phyloP scores from a whole-genome alignment of 2,113 vertebrate species.

The Brienomyrus longianalis region DNA sequence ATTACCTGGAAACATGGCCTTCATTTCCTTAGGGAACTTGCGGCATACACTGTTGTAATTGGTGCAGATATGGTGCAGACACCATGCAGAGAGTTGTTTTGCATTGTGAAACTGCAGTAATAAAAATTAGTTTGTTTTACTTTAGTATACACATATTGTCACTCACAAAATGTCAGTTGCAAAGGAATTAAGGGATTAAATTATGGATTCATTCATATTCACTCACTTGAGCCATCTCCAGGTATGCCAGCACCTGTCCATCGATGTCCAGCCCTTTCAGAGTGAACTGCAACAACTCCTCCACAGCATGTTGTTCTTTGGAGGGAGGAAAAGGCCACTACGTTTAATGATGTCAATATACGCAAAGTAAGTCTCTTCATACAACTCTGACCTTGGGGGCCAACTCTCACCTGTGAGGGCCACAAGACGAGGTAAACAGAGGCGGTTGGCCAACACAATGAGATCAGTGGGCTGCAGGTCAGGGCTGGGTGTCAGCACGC shows the following conservation, averaged over 20 bases:
- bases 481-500: slow-evolving; percentile 62
- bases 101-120: slow-evolving; percentile 73
- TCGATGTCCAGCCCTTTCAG: slow-evolving; percentile 73
- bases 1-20: slow-evolving; percentile 76
- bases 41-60: slow-evolving; percentile 85
- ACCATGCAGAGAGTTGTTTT: slow-evolving; percentile 75
- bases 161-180: neutral
- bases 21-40: slow-evolving; percentile 85
- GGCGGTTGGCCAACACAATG: slow-evolving; percentile 73
- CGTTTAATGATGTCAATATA: neutral
- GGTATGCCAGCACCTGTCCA: slow-evolving; percentile 74
- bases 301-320: slow-evolving; percentile 76
- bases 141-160: neutral
- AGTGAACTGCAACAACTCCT: slow-evolving; percentile 69
- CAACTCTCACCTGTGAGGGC: slow-evolving; percentile 70
- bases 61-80: slow-evolving; percentile 85
- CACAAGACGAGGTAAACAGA: slow-evolving; percentile 77
- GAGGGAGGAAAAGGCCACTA: slow-evolving; percentile 11
- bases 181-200: neutral
- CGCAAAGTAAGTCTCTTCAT: neutral
- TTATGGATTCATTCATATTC: neutral
- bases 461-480: slow-evolving; percentile 74
- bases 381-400: neutral
- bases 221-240: slow-evolving; percentile 77
- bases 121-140: neutral